phyloP scores from a whole-genome alignment of 2,797 vertebrate genomes.

The Florisuga fusca region DNA sequence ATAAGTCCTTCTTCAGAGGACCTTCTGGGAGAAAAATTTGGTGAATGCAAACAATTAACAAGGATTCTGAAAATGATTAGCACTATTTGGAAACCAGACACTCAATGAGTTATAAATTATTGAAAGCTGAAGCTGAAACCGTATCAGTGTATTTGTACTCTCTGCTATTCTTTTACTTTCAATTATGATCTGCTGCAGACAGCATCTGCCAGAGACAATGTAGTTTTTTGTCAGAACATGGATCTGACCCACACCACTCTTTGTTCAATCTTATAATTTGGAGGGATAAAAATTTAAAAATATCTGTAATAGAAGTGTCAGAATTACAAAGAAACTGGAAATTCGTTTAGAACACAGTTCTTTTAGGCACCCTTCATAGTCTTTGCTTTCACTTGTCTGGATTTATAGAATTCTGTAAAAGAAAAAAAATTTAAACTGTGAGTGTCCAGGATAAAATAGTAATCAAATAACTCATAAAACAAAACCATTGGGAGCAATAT shows the following conservation, averaged over 20 bases:
- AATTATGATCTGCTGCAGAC: background rate
- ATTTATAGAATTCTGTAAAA: background rate
- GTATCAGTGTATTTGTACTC: background rate
- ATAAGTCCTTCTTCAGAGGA: background rate
- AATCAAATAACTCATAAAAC: background rate
- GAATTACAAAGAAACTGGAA: background rate
- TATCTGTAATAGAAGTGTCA: background rate
- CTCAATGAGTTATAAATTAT: background rate
- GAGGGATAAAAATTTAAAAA: background rate
- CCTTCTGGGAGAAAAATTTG: background rate
- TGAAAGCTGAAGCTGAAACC: background rate
- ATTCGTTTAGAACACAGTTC: background rate
- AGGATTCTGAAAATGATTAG: background rate
- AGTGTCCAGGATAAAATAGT: background rate
- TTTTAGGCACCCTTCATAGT: background rate
- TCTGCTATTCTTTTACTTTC: background rate
- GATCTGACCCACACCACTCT: background rate
- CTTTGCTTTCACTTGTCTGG: background rate
- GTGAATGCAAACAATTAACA: background rate
- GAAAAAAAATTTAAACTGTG: background rate
- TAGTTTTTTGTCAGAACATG: background rate
- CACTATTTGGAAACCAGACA: background rate
- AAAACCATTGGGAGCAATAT: background rate
- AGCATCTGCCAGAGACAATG: background rate
- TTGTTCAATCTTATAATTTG: background rate